phyloP scores from a whole-genome alignment of 1,140 invertebrate genomes.

The Tetraneura akinire region DNA sequence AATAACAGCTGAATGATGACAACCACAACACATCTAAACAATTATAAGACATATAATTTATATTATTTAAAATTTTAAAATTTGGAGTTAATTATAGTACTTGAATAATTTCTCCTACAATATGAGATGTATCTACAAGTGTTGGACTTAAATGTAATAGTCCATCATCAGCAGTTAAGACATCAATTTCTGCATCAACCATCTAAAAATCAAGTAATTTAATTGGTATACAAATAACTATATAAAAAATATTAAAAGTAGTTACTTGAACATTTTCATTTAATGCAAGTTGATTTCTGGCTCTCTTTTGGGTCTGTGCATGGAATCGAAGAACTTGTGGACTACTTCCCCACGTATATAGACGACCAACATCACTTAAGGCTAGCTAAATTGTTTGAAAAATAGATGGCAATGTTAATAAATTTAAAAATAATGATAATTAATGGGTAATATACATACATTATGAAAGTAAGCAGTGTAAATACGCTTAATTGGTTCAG shows the following conservation, averaged over 20 bases:
- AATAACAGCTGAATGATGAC: slow-evolving; percentile 69
- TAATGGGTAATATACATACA: slow-evolving; percentile 62
- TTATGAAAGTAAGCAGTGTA: slow-evolving; percentile 80
- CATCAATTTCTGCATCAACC: slow-evolving; percentile 38
- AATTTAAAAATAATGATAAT: background rate
- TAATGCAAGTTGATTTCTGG: slow-evolving; percentile 29
- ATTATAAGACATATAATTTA: slow-evolving; percentile 40
- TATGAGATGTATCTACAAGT: slow-evolving; percentile 64
- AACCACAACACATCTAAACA: slow-evolving; percentile 67
- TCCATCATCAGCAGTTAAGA: slow-evolving; percentile 53
- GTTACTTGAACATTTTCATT: slow-evolving; percentile 35
- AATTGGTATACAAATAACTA: background rate
- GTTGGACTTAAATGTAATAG: slow-evolving; percentile 62
- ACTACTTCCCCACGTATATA: slow-evolving; percentile 78
- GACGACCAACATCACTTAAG: slow-evolving; percentile 67
- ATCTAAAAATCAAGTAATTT: slow-evolving; percentile 6
- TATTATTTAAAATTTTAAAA: background rate
- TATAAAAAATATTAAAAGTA: background rate
- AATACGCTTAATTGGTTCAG: slow-evolving; percentile 67
- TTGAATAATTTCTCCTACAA: slow-evolving; percentile 64
- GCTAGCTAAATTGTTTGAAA: slow-evolving; percentile 66
- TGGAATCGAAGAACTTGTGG: slow-evolving; percentile 73
- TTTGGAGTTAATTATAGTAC: slow-evolving; percentile 56
- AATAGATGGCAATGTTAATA: slow-evolving; percentile 46
- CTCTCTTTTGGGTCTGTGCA: slow-evolving; percentile 67